A percentile compares a stretch with the other conserved stretches of the same genome.
These are phyloP conservation scores for Oscheius sp. DNA, from an alignment of 2,888 invertebrate species.

Conservation along the genomic window DNA sequence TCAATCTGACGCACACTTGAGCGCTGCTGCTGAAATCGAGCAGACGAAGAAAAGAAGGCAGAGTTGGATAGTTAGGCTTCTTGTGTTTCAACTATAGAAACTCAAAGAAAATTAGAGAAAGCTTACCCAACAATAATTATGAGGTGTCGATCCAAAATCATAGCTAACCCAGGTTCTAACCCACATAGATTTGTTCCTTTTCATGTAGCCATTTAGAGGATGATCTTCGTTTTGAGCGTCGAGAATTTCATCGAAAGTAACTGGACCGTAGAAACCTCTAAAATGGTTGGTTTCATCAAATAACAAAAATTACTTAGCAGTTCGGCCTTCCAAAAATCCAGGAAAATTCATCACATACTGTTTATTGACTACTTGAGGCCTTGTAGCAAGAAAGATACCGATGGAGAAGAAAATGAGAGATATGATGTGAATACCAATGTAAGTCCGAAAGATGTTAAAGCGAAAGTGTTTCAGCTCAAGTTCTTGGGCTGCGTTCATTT, in stretches of 20 bases:
- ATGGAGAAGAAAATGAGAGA: neutral
- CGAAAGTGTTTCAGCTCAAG: neutral
- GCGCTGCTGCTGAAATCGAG: neutral
- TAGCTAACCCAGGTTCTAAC: neutral
- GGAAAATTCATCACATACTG: neutral
- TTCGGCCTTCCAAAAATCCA: neutral
- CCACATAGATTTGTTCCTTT: neutral
- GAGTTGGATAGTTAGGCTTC: neutral
- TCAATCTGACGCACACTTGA: neutral
- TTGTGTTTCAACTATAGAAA: constrained; percentile 3
- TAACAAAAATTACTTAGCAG: neutral
- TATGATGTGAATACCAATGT: neutral
- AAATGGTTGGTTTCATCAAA: neutral
- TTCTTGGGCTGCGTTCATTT: neutral
- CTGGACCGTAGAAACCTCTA: neutral
- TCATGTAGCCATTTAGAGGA: neutral
- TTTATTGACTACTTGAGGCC: neutral
- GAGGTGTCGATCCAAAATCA: neutral
- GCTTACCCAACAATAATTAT: constrained; percentile 10
- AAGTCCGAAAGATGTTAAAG: neutral
- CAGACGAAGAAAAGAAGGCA: constrained; percentile 6
- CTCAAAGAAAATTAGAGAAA: neutral
- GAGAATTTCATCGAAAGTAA: neutral
- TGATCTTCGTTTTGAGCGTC: neutral
- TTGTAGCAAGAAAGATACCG: neutral